phyloP scores from a whole-genome alignment of 2,888 invertebrate genomes.

The Pterobdella sp. region DNA sequence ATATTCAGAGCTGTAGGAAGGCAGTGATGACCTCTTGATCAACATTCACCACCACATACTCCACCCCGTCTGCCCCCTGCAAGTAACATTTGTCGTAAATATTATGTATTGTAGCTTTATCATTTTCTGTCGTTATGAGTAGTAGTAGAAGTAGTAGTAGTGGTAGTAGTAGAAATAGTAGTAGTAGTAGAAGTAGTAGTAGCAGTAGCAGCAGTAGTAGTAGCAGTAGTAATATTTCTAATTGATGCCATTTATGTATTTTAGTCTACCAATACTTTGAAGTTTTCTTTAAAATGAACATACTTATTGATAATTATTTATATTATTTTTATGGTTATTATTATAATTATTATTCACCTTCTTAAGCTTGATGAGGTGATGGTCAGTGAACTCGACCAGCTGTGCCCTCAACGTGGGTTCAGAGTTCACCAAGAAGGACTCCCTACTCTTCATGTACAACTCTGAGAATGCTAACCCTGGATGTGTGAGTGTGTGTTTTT shows the following conservation, averaged over 20 bases:
- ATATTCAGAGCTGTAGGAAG: too few relatives aligned
- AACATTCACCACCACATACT: too few relatives aligned
- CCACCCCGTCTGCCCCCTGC: too few relatives aligned
- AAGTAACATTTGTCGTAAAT: too few relatives aligned
- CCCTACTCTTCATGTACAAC: conserved; percentile 70
- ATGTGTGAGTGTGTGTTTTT: neutral
- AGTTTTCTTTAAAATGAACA: neutral
- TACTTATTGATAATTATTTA: neutral
- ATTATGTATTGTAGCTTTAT: too few relatives aligned
- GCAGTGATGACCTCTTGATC: too few relatives aligned
- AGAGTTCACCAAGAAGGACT: conserved; percentile 82
- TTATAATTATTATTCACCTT: conserved; percentile 51
- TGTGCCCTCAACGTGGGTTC: conserved; percentile 83
- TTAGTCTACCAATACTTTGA: neutral
- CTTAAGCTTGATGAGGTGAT: conserved; percentile 75
- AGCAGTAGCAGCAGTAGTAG: conserved; percentile 22
- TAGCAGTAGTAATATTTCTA: conserved; percentile 25
- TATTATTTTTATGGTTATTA: neutral
- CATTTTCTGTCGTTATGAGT: too few relatives aligned
- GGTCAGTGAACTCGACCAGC: conserved; percentile 87
- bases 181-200: conserved; percentile 21
- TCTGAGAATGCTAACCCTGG: conserved; percentile 79
- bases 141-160: conserved; percentile 10
- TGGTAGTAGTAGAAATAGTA: conserved; percentile 21
- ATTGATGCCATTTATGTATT: neutral